Conservation (phyloP, 2,113 vertebrate species). For the Xiphophorus couchianus region DNA sequence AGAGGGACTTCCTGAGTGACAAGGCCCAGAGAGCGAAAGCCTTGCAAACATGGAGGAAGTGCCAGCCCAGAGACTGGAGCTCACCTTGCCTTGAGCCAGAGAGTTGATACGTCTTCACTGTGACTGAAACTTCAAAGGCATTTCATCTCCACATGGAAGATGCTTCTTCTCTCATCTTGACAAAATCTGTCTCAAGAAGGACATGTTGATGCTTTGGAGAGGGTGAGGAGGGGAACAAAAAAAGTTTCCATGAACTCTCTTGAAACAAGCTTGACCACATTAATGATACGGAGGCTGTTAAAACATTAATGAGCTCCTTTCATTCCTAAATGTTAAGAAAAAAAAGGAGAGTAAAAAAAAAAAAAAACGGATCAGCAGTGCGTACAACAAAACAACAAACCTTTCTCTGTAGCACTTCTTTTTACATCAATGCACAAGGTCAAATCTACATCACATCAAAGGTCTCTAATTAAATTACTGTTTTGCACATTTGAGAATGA, state of each 20-base stretch:
- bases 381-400: neutral
- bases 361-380: neutral
- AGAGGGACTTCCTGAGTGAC: conserved; percentile 39
- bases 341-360: conserved; percentile 5
- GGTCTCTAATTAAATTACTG: conserved; percentile 67
- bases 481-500: conserved; percentile 71
- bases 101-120: conserved; percentile 70
- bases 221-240: neutral
- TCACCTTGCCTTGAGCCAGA: conserved; percentile 75
- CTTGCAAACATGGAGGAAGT: conserved; percentile 64
- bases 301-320: conserved; percentile 41
- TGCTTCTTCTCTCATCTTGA: conserved; percentile 68
- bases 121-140: conserved; percentile 75
- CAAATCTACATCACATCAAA: conserved; percentile 54
- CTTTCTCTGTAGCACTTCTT: conserved; percentile 16
- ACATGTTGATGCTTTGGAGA: conserved; percentile 54
- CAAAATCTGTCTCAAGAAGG: conserved; percentile 51
- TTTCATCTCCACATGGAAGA: conserved; percentile 54
- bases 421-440: conserved; percentile 37
- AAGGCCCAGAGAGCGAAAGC: conserved; percentile 62
- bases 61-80: conserved; percentile 64
- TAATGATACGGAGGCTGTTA: conserved; percentile 16
- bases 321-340: conserved; percentile 28
- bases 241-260: conserved; percentile 50
- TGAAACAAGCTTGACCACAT: conserved; percentile 44